Evolutionary conservation across 2,797 vertebrate species (phyloP), one percentile per base, ranked within the genome.

Genomic region (Mormyrus hasselquistii): DNA sequence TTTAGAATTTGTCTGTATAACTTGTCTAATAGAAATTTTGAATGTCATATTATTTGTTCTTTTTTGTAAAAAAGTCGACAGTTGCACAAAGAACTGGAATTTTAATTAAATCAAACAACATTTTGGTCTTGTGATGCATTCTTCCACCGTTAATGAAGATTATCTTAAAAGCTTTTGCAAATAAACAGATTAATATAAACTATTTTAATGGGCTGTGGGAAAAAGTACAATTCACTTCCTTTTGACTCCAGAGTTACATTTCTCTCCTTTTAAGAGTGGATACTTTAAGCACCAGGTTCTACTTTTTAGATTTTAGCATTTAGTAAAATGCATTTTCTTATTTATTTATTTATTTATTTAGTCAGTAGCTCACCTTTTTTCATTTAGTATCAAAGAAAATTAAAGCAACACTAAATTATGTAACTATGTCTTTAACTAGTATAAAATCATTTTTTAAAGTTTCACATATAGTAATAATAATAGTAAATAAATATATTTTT

Each of bases 141-240:
- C 84, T 89, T 89, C 83, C 49, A 69, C 9, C 2, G 7, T 14
- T 86, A 86, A 76, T 49, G 59, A 76, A 38, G 59, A 47, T 62
- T 22, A 34, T 73, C 59, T 44, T 5, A 59, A 73, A 55, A 29
- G 88, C 88, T 84, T 86, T 34, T 14, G 44, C 69, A 86, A 89
- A 89, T 73, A 89, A 89, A 89, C 59, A 69, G 29, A 86, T 86
- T 73, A 69, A 89, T 86, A 85, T 76, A 73, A 89, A 59, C 49
- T 25, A 47, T 65, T 65, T 88, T 73, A 62, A 22, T n/a, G 12
- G n/a, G 25, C 38, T 89, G 83, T 89, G 88, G 83, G 88, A 29
- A 29, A 89, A 89, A 52, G 25, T 89, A 49, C 59, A 89, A 73
- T 73, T 14, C 55, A 41, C 86, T 86, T 38, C 83, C 83, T 50